A percentile compares a stretch with the other conserved stretches of the same genome.
phyloP scores from a whole-genome alignment of 2,113 vertebrate species.

The Gallinago undulata region DNA sequence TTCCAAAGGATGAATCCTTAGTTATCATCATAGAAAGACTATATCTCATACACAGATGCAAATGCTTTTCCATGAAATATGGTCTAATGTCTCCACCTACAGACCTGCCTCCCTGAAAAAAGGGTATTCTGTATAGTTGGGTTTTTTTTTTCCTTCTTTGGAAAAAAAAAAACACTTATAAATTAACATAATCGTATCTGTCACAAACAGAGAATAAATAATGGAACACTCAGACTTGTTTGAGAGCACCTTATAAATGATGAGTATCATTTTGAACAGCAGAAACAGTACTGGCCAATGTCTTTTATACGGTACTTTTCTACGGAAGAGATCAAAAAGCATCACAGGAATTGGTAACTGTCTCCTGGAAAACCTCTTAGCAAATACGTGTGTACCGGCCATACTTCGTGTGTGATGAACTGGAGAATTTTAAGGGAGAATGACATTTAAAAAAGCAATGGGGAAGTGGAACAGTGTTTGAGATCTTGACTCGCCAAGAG shows the following conservation, averaged over 20 bases:
- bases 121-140: neutral
- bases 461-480: neutral
- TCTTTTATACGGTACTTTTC: neutral
- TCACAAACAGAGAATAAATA: neutral
- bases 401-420: neutral
- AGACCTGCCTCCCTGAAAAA: neutral
- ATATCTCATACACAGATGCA: neutral
- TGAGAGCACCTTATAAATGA: neutral
- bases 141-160: accelerated
- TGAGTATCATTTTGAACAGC: neutral
- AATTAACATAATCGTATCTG: neutral
- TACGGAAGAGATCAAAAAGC: neutral
- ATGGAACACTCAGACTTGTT: neutral
- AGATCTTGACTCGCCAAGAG: neutral
- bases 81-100: constrained; percentile 35
- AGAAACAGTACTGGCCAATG: neutral
- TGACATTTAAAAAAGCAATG: neutral
- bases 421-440: neutral
- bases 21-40: neutral
- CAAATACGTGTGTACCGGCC: neutral
- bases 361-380: neutral
- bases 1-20: neutral
- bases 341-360: neutral
- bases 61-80: constrained; percentile 4
- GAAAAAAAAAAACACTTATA: neutral